phyloP scores from a whole-genome alignment of 2,888 invertebrate species.

The Oscheius onirici region DNA sequence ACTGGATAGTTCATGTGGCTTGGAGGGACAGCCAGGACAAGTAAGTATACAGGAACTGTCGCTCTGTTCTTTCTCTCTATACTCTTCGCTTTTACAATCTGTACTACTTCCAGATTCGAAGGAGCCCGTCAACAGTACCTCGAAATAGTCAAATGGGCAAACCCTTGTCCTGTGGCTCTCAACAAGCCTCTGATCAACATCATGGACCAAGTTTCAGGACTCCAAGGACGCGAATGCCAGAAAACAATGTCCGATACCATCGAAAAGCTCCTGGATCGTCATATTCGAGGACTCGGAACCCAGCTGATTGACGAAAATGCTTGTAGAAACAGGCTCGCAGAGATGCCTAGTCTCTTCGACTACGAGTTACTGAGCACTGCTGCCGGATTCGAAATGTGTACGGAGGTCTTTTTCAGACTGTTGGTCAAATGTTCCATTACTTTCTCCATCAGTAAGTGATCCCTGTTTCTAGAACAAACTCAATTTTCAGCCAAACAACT shows the following conservation, averaged over 20 bases:
- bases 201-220: conserved; percentile 63
- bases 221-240: conserved; percentile 55
- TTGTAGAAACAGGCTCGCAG: conserved; percentile 53
- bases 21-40: conserved; percentile 9
- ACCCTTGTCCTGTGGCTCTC: conserved; percentile 61
- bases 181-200: conserved; percentile 72
- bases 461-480: background rate
- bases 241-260: conserved; percentile 53
- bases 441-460: conserved; percentile 39
- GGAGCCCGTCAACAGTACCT: conserved; percentile 29
- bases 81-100: too few species aligned
- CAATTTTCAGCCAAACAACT: conserved; percentile 27
- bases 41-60: conserved; percentile 20
- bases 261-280: conserved; percentile 61
- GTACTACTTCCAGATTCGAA: conserved; percentile 29
- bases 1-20: conserved; percentile 21
- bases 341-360: conserved; percentile 45
- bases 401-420: conserved; percentile 66
- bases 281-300: conserved; percentile 53
- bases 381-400: conserved; percentile 43
- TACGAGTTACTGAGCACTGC: conserved; percentile 36
- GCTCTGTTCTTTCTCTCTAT: too few species aligned
- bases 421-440: conserved; percentile 55
- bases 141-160: conserved; percentile 67
- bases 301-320: conserved; percentile 54